Base-by-base conservation (phyloP, 2,888 invertebrate genomes). In the Drosophila nigricruria region DNA sequence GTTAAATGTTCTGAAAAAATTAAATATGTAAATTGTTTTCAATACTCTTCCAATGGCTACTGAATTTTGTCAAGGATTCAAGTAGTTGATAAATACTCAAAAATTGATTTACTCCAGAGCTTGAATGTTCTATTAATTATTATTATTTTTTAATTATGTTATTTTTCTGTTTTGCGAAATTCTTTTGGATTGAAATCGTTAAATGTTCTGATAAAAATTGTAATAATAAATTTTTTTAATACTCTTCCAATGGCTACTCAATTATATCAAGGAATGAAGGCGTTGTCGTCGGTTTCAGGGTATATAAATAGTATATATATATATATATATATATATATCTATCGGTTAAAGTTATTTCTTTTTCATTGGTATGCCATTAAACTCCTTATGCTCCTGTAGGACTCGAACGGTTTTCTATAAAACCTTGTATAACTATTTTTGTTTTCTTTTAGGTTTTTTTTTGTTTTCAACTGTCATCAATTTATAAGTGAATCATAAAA, bases 401-500 rank as follows among this genome's bases (percentile, higher is more conserved):
- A 1, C 43, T 14, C 2, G 8, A 25, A 12, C 5, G n/a, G 1
- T 18, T 10, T 47, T n/a, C 9, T 45, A 25, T 9, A 23, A 16
- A 9, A 4, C 8, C 5, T 47, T 27, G 2, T 3, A 27, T 5
- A 53, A 10, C 1, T 6, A 25, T 53, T 25, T 18, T 36, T 0
- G 23, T 10, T 56, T 57, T 54, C 8, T 40, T 18, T 42, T 20
- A 2, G 20, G 40, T 42, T 20, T 20, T 14, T 43, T 42, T 10
- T 14, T 14, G 2, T 10, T 27, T 45, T 53, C 34, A 12, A 32
- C 25, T 25, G 34, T 40, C 20, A 47, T 60, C 50, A 65, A 56
- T 72, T 45, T 23, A 53, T 57, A 12, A 40, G 34, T 68, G 75
- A 62, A 42, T 68, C 67, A 61, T 43, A 57, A 56, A 49, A 54